Base-by-base conservation (phyloP, 2,113 vertebrate genomes). In the Leiothrix lutea region DNA sequence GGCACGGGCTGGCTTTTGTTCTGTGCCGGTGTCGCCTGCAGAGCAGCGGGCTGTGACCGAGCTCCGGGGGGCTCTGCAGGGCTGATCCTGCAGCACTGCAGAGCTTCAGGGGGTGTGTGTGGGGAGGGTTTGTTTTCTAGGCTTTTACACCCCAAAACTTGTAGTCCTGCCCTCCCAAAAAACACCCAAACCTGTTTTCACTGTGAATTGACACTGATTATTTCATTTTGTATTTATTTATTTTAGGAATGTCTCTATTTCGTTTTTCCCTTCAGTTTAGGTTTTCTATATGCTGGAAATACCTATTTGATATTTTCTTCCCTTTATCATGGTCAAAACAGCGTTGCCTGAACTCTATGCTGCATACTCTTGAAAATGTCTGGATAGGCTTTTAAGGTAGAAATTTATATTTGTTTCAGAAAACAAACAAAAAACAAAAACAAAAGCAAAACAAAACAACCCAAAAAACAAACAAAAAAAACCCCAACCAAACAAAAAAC, bases 51-150 rank as follows among this genome's bases (percentile, higher is more conserved):
- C 25, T 84, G 51, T 20, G 28, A 19, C n/a, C 17, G 5, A 21
- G 44, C 50, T 45, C 17, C 25, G 7, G 2, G 12, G 31, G 9
- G 2, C 31, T 33, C 74, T 4, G 14, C 4, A 25, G 6, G 1
- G 6, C 33, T 13, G 10, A 6, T 28, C 6, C 14, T 22, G 5
- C 11, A 40, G 33, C 9, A 15, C 1, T 6, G 44, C 35, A 31
- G 5, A 24, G 18, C 38, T 58, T 23, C 18, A 7, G 1, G 13
- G 8, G 10, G 12, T 5, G 5, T 9, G 9, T 25, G 13, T 7
- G 14, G 13, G 2, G 6, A 4, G 22, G 1, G 4, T 23, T 21
- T 22, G 3, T 5, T 40, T 22, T 3, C 53, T 28, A 11, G 26
- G 19, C 15, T 36, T 22, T 31, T 36, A 12, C 21, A 36, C 22